Evolutionary conservation across 2,113 vertebrate genomes (phyloP).

Genomic region (Burhinus bistriatus): DNA sequence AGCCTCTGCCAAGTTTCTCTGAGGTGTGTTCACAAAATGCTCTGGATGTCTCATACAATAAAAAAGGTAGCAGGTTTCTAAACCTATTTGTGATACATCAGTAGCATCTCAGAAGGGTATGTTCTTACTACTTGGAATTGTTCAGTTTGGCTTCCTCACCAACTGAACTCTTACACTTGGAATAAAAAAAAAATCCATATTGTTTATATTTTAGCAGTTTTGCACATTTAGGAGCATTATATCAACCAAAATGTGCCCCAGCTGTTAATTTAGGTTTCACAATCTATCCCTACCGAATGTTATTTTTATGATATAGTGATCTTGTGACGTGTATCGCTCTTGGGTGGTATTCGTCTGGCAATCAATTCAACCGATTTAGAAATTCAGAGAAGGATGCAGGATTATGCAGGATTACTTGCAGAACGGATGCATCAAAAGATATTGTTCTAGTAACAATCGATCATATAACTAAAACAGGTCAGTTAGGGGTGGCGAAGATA

Average conservation of each 20-base stretch:
- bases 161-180: neutral
- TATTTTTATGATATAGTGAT: neutral
- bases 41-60: neutral
- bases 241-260: neutral
- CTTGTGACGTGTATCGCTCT: neutral
- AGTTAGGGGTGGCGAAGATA: neutral
- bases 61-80: neutral
- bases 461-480: neutral
- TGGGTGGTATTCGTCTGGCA: neutral
- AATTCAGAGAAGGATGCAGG: neutral
- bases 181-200: neutral
- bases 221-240: neutral
- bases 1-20: constrained; percentile 35
- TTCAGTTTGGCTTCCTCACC: neutral
- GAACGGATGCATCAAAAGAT: neutral
- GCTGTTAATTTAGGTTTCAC: constrained; percentile 3
- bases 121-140: neutral
- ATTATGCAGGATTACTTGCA: neutral
- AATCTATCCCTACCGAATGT: neutral
- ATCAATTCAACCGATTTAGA: neutral
- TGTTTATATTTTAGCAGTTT: neutral
- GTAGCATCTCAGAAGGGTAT: constrained; percentile 1
- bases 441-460: neutral
- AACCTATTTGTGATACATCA: neutral
- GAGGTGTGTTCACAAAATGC: neutral